Evolutionary conservation across 2,888 invertebrate genomes (phyloP).

Genomic region (Acanthopleura granulata): DNA sequence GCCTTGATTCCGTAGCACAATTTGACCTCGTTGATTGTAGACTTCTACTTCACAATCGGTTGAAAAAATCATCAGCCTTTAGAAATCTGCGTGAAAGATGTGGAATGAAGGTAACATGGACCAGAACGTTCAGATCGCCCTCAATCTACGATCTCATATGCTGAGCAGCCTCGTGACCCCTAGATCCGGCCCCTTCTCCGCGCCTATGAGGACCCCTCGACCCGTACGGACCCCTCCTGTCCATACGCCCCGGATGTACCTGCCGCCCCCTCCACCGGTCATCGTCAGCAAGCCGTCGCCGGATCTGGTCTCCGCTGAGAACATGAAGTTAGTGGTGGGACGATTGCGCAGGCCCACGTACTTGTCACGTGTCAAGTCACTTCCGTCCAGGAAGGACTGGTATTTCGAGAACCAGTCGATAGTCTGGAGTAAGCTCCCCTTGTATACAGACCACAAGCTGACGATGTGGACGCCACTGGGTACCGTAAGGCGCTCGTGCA

Average conservation of each 20-base stretch:
- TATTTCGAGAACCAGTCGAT: neutral
- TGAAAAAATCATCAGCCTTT: too few relatives aligned
- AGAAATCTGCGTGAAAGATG: neutral
- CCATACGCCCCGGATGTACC: neutral
- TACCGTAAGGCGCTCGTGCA: neutral
- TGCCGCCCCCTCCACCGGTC: neutral
- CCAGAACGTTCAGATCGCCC: neutral
- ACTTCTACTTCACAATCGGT: too few relatives aligned
- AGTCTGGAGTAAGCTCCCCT: neutral
- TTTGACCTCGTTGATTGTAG: too few relatives aligned
- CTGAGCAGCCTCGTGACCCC: neutral
- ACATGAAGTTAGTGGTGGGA: neutral
- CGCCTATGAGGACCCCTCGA: slow-evolving; percentile 1
- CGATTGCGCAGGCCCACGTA: slow-evolving; percentile 9
- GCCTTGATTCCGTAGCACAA: too few relatives aligned
- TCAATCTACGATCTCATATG: neutral
- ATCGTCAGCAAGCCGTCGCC: neutral
- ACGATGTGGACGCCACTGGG: slow-evolving; percentile 13
- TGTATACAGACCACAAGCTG: slow-evolving; percentile 1
- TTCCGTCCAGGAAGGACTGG: slow-evolving; percentile 7
- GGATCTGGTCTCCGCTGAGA: neutral
- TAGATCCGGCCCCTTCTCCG: neutral
- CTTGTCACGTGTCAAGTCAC: neutral
- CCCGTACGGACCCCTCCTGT: neutral
- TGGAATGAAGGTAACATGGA: neutral